A percentile compares a stretch with the other conserved stretches of the same genome.
Evolutionary conservation across 2,888 invertebrate species (phyloP).

Genomic region (Emmelina monodactyla): DNA sequence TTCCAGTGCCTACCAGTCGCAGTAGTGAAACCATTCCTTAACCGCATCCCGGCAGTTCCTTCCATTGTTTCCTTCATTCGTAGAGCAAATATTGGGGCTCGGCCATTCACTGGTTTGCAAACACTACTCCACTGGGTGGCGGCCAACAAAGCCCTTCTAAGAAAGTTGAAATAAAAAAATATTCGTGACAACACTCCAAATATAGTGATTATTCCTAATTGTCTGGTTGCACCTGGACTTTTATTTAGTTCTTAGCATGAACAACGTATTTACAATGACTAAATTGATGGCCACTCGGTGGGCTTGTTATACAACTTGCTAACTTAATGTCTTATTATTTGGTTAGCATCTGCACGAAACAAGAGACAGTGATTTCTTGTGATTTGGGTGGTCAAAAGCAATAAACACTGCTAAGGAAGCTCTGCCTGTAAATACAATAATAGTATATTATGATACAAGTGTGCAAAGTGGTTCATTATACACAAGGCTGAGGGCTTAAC

Average conservation of each 20-base stretch:
- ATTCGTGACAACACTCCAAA: conserved; percentile 60
- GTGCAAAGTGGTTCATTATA: too few species aligned
- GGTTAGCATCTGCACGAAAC: conserved; percentile 2
- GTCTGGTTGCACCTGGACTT: conserved; percentile 54
- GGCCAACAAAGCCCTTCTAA: conserved; percentile 45
- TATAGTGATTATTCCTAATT: conserved; percentile 61
- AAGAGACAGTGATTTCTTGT: neutral
- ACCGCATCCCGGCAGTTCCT: conserved; percentile 12
- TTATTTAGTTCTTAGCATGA: conserved; percentile 48
- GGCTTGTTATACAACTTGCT: conserved; percentile 31
- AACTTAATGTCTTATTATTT: conserved; percentile 20
- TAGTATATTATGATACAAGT: too few species aligned
- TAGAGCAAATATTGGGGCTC: conserved; percentile 58
- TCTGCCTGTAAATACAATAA: too few species aligned
- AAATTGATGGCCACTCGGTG: conserved; percentile 42
- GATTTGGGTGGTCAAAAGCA: neutral
- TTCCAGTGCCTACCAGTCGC: neutral
- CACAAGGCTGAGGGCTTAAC: neutral
- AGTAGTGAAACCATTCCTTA: conserved; percentile 25
- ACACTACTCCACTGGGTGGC: conserved; percentile 58
- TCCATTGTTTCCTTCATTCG: conserved; percentile 59
- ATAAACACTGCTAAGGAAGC: too few species aligned
- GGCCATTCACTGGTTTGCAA: conserved; percentile 57
- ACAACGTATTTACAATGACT: conserved; percentile 42
- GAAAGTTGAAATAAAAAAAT: too few species aligned